These are phyloP conservation scores for Gadopsis marmoratus DNA, from an alignment of 2,797 vertebrate genomes.

Conservation along the genomic window DNA sequence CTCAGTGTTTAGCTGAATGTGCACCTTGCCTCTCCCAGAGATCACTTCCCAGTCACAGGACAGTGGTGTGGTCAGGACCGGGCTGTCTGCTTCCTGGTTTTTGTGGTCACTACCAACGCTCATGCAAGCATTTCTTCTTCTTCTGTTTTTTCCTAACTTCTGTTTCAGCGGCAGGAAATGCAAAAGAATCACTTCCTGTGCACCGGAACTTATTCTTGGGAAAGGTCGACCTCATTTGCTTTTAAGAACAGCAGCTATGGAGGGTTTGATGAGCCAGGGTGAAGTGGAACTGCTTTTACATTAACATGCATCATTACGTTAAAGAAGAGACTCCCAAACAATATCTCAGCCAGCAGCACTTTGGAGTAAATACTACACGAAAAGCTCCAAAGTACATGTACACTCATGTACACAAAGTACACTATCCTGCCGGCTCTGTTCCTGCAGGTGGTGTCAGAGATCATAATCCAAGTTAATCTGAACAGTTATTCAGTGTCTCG, in stretches of 20 bases:
- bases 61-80: constrained; percentile 16
- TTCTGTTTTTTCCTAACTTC: not conserved
- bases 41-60: constrained; percentile 60
- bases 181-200: constrained; percentile 15
- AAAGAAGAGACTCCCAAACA: not conserved
- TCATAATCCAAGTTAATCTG: not conserved
- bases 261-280: not conserved
- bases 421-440: not conserved
- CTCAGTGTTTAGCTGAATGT: constrained; percentile 33
- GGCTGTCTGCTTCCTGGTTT: constrained; percentile 66
- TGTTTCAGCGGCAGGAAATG: constrained; percentile 28
- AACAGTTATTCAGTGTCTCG: not conserved
- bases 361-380: not conserved
- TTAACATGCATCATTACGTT: constrained; percentile 8
- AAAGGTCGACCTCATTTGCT: not conserved
- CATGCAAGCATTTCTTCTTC: constrained; percentile 62
- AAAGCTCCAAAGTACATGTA: not conserved
- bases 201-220: not conserved
- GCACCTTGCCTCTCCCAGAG: constrained; percentile 12
- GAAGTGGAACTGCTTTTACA: not conserved
- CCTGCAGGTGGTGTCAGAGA: constrained; percentile 19
- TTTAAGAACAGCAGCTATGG: not conserved
- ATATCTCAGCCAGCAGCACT: not conserved
- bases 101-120: constrained; percentile 54
- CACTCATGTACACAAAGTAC: too few relatives aligned